phyloP scores from a whole-genome alignment of 2,797 vertebrate species.

The Fringilla coelebs region DNA sequence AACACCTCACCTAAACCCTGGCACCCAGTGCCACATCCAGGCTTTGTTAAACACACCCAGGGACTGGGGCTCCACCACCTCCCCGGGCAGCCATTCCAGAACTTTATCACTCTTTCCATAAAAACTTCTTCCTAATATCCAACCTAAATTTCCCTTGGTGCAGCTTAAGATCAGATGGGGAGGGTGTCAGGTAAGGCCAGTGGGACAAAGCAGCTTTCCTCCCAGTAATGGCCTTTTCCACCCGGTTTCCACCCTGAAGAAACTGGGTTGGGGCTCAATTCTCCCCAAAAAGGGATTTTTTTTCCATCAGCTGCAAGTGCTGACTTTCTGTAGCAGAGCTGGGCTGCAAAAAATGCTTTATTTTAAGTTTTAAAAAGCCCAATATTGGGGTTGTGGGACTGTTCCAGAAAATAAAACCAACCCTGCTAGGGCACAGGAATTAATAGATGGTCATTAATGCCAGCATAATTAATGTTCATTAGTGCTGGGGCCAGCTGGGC shows the following conservation, averaged over 20 bases:
- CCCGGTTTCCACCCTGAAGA: neutral
- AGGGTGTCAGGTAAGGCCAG: neutral
- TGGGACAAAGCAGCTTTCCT: accelerated
- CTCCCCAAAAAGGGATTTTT: neutral
- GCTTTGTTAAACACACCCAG: neutral
- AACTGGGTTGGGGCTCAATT: neutral
- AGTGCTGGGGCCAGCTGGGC: neutral
- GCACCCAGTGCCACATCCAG: neutral
- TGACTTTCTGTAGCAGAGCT: neutral
- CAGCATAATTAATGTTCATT: neutral
- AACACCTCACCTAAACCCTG: neutral
- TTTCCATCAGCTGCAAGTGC: neutral
- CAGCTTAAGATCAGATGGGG: accelerated
- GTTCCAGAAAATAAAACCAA: neutral
- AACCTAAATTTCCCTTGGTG: neutral
- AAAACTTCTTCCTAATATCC: neutral
- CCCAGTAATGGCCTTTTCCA: neutral
- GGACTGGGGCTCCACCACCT: neutral
- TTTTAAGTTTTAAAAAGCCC: neutral
- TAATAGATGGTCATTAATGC: neutral
- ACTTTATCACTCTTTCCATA: neutral
- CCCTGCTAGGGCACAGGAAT: accelerated
- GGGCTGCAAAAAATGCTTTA: neutral
- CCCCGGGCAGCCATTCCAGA: accelerated
- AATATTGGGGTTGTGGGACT: too few species aligned